Conservation (phyloP, 1,140 invertebrate genomes). For the silkworm (Bombyx mori) region ASM3026992v2 NC_085121.1:52001-52500, state of each 20-base stretch:
- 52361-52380: too few relatives aligned
- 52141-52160: neutral
- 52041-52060: conserved; percentile 28
- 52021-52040: conserved; percentile 32
- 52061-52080: conserved; percentile 36
- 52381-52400: too few relatives aligned
- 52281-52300: conserved; percentile 12
- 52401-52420: too few relatives aligned
- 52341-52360: conserved; percentile 25
- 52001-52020: conserved; percentile 39
- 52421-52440: too few relatives aligned
- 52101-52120: neutral
- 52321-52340: conserved; percentile 15
- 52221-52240: conserved; percentile 52
- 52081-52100: conserved; percentile 37
- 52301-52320: conserved; percentile 24
- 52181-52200: conserved; percentile 38
- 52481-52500: conserved; percentile 30
- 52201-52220: conserved; percentile 35
- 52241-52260: conserved; percentile 35
- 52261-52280: conserved; percentile 22
- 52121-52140: too few relatives aligned
- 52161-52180: conserved; percentile 22
- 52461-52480: neutral
- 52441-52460: too few relatives aligned